Conservation (phyloP, 2,113 vertebrate genomes). For the Casuarius casuarius region DNA sequence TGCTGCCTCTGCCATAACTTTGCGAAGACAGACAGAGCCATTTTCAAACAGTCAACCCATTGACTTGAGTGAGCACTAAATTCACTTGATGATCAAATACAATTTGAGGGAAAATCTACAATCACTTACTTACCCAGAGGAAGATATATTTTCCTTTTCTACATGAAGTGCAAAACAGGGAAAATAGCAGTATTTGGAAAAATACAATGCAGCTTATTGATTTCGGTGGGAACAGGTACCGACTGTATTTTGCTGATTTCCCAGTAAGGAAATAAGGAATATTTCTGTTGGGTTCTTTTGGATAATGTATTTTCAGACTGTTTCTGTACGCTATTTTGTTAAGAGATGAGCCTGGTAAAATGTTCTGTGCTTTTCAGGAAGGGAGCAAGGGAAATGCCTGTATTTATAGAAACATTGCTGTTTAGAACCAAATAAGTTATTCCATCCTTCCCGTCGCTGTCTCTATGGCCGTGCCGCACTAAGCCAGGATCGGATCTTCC, state of each 20-base stretch:
- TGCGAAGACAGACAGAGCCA: constrained; percentile 2
- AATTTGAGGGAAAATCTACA: not conserved
- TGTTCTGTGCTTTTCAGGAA: not conserved
- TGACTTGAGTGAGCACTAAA: not conserved
- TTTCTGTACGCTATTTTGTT: not conserved
- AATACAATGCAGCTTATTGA: not conserved
- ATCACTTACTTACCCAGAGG: not conserved
- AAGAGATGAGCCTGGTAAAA: not conserved
- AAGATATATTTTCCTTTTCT: not conserved
- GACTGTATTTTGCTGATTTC: not conserved
- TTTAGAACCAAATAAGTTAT: constrained; percentile 54
- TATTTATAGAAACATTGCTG: constrained; percentile 37
- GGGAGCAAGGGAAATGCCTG: not conserved
- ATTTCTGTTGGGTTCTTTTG: not conserved
- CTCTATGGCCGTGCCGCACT: constrained; percentile 26
- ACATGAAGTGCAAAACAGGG: not conserved
- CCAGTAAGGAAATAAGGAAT: not conserved
- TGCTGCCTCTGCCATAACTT: not conserved
- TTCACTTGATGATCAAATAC: not conserved
- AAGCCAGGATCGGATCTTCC: not conserved
- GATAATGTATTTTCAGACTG: not conserved
- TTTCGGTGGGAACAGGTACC: not conserved
- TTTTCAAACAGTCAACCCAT: not conserved
- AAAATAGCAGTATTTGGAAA: not conserved
- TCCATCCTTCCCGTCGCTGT: not conserved